Conservation (phyloP, 2,888 invertebrate species). For the Agonum fuliginosum region DNA sequence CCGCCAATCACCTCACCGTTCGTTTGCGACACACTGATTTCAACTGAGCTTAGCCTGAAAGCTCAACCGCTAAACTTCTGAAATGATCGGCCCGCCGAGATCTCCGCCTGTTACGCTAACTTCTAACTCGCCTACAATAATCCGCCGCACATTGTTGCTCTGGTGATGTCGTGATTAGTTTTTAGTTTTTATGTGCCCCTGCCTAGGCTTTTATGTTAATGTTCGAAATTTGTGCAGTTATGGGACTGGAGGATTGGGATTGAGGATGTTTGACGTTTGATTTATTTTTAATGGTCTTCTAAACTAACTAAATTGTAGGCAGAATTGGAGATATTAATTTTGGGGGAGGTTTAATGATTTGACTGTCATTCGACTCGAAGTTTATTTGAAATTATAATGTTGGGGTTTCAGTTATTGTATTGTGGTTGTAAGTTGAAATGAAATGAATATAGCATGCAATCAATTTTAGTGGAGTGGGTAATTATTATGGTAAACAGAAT, state of each 20-base stretch:
- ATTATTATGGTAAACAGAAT: too few relatives aligned
- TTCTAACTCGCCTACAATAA: too few relatives aligned
- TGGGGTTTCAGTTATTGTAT: too few relatives aligned
- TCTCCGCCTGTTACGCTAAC: constrained; percentile 27
- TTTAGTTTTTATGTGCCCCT: constrained; percentile 12
- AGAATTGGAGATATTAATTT: not conserved
- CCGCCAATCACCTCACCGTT: not conserved
- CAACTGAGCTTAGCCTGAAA: not conserved
- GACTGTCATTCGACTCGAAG: not conserved
- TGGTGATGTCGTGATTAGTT: constrained; percentile 5
- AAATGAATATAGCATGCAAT: constrained; percentile 1
- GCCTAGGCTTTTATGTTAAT: constrained; percentile 1
- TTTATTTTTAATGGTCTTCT: too few relatives aligned
- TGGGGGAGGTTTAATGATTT: not conserved
- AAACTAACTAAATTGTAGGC: too few relatives aligned
- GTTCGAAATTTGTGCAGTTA: not conserved
- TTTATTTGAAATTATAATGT: not conserved
- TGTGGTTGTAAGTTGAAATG: too few relatives aligned
- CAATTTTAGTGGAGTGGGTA: not conserved
- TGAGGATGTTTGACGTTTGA: not conserved
- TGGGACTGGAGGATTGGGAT: not conserved
- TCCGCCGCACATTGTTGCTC: constrained; percentile 12
- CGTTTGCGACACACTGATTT: not conserved
- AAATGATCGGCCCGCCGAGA: not conserved
- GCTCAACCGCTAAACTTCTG: not conserved